These are phyloP conservation scores for Mystacornis crossleyi DNA, from an alignment of 2,113 vertebrate genomes.

Conservation along the genomic window DNA sequence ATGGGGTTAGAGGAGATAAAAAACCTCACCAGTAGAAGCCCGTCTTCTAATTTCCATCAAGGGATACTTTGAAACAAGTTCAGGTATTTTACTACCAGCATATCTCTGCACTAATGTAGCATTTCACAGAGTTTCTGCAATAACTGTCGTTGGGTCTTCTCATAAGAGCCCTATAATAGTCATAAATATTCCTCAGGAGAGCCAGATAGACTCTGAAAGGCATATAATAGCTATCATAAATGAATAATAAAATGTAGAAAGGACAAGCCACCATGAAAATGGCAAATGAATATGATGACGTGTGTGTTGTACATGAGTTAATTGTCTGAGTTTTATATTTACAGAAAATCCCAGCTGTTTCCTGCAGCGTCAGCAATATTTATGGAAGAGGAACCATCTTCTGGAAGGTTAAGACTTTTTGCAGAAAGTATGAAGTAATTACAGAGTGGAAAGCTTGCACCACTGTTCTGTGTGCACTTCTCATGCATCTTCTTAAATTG, in stretches of 20 bases:
- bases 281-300: conserved; percentile 78
- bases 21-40: conserved; percentile 51
- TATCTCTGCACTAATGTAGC: conserved; percentile 73
- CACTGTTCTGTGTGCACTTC: not conserved
- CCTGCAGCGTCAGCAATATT: conserved; percentile 58
- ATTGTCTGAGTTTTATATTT: conserved; percentile 77
- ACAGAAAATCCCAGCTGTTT: conserved; percentile 72
- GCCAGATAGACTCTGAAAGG: conserved; percentile 78
- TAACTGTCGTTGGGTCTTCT: conserved; percentile 81
- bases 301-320: conserved; percentile 71
- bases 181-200: conserved; percentile 83
- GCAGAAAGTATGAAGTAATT: not conserved
- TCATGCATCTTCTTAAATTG: not conserved
- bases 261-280: conserved; percentile 81
- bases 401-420: conserved; percentile 5
- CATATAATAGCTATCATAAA: conserved; percentile 83
- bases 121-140: conserved; percentile 77
- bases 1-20: conserved; percentile 24
- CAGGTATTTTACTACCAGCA: conserved; percentile 75
- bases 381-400: not conserved
- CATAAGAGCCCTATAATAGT: conserved; percentile 80
- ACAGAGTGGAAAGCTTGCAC: not conserved
- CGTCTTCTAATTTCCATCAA: conserved; percentile 74
- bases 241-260: conserved; percentile 84
- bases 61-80: conserved; percentile 74